Conservation (phyloP, 1,140 invertebrate genomes). For the Solenopsis invicta region DNA sequence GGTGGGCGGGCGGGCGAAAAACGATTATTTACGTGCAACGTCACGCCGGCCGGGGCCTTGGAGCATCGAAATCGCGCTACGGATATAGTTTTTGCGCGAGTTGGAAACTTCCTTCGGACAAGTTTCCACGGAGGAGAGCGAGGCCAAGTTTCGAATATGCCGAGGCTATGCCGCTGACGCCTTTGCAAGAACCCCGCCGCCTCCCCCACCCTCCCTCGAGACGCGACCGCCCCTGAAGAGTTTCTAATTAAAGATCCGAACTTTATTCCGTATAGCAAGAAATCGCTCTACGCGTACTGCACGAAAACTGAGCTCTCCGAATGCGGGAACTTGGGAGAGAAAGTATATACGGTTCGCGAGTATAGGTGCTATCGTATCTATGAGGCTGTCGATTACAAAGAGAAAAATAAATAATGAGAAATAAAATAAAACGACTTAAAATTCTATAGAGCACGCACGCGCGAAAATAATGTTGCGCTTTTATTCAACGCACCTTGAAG, state of each 20-base stretch:
- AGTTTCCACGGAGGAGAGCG: slow-evolving; percentile 75
- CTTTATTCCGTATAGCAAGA: slow-evolving; percentile 77
- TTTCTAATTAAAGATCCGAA: slow-evolving; percentile 86
- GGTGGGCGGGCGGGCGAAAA: slow-evolving; percentile 67
- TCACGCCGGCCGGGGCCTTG: slow-evolving; percentile 69
- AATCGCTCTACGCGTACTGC: slow-evolving; percentile 53
- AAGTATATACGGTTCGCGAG: neutral
- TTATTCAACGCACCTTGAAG: slow-evolving; percentile 90
- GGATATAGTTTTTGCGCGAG: slow-evolving; percentile 77
- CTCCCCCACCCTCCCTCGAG: slow-evolving; percentile 42
- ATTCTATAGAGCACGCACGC: neutral
- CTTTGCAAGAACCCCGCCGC: slow-evolving; percentile 82
- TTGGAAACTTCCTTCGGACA: slow-evolving; percentile 75
- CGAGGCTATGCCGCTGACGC: slow-evolving; percentile 82
- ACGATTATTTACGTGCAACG: slow-evolving; percentile 81
- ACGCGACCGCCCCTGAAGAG: slow-evolving; percentile 78
- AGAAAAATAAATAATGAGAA: neutral
- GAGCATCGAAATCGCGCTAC: slow-evolving; percentile 70
- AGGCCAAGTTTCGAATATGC: slow-evolving; percentile 81
- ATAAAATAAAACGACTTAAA: neutral
- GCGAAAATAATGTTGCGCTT: slow-evolving; percentile 28
- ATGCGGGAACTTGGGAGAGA: slow-evolving; percentile 31
- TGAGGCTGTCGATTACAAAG: neutral
- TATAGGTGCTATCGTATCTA: neutral
- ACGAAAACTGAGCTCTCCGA: slow-evolving; percentile 38